Evolutionary conservation across 2,797 vertebrate species (phyloP).

Genomic region (Hemitrygon akajei): DNA sequence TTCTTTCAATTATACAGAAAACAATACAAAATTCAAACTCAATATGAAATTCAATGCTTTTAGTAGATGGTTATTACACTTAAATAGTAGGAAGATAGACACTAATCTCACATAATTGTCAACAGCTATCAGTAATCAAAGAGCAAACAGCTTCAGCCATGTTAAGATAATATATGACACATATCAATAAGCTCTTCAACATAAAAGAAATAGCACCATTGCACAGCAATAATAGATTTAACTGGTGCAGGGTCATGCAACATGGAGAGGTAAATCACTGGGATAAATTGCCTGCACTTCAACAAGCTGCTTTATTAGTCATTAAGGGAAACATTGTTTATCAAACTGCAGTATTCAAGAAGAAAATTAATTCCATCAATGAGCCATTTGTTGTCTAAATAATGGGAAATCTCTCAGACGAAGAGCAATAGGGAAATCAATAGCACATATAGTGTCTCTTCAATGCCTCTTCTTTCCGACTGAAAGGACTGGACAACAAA

Average conservation of each 20-base stretch:
- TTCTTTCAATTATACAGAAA: not conserved
- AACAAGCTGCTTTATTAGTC: not conserved
- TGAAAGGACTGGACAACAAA: not conserved
- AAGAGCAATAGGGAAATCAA: not conserved
- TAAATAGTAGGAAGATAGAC: not conserved
- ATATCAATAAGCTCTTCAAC: not conserved
- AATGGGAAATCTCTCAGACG: not conserved
- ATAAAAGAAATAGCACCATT: too few relatives aligned
- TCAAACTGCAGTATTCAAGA: not conserved
- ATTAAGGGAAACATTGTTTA: not conserved
- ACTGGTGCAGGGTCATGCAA: too few relatives aligned
- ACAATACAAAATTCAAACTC: not conserved
- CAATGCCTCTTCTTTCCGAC: not conserved
- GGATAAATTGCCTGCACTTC: not conserved
- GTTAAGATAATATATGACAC: not conserved
- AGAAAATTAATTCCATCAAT: not conserved
- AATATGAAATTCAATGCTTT: not conserved
- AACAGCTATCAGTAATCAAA: not conserved
- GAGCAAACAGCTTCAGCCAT: not conserved
- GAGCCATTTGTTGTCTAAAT: not conserved
- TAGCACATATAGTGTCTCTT: not conserved
- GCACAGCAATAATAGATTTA: not conserved
- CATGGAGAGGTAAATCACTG: not conserved
- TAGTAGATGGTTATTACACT: not conserved
- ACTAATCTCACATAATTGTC: not conserved